phyloP scores from a whole-genome alignment of 2,888 invertebrate genomes.

The Lottia gigantea region DNA sequence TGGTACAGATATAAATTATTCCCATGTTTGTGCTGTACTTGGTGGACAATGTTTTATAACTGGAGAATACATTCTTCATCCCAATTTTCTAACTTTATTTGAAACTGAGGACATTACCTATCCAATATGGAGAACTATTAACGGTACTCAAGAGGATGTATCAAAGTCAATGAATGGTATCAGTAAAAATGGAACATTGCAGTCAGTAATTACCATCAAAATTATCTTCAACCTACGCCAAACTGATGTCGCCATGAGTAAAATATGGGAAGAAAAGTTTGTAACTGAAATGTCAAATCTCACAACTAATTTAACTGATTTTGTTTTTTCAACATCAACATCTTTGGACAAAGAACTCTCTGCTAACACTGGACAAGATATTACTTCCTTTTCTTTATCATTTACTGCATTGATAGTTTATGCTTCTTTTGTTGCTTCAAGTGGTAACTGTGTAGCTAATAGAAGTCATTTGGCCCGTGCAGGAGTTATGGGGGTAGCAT shows the following conservation, averaged over 20 bases:
- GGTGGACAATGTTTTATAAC: slow-evolving; percentile 16
- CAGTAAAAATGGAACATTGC: slow-evolving; percentile 10
- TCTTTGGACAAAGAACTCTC: slow-evolving; percentile 44
- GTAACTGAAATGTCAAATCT: slow-evolving; percentile 21
- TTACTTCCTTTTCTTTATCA: slow-evolving; percentile 24
- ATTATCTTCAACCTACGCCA: slow-evolving; percentile 29
- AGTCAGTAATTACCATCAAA: slow-evolving; percentile 25
- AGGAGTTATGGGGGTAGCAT: slow-evolving; percentile 40
- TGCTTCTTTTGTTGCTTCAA: slow-evolving; percentile 25
- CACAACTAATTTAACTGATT: slow-evolving; percentile 10
- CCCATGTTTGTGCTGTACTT: slow-evolving; percentile 23
- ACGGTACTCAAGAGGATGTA: slow-evolving; percentile 2
- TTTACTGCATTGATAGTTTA: slow-evolving; percentile 29
- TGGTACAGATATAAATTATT: slow-evolving; percentile 15
- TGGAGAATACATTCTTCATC: slow-evolving; percentile 14
- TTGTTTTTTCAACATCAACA: slow-evolving; percentile 37
- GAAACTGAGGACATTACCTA: slow-evolving; percentile 19
- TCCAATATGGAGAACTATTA: slow-evolving; percentile 23
- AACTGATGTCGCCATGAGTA: slow-evolving; percentile 17
- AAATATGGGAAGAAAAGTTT: slow-evolving; percentile 31
- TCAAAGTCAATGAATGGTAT: neutral
- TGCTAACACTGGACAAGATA: slow-evolving; percentile 31
- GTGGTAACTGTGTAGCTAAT: slow-evolving; percentile 27
- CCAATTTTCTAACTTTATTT: slow-evolving; percentile 9
- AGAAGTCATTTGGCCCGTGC: slow-evolving; percentile 31